phyloP scores from a whole-genome alignment of 2,113 vertebrate genomes.

The Mohoua ochrocephala region DNA sequence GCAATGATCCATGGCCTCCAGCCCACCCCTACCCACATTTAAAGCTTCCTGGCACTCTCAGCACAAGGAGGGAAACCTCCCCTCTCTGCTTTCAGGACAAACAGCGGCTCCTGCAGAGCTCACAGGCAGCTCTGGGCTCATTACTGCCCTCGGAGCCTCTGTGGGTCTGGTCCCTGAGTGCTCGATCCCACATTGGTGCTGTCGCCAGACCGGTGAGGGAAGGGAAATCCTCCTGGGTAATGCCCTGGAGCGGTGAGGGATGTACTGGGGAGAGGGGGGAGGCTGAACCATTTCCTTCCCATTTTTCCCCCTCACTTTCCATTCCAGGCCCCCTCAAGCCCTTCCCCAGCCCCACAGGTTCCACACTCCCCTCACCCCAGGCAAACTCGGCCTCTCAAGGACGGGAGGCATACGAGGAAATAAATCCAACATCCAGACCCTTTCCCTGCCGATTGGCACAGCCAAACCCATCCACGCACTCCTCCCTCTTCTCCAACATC shows the following conservation, averaged over 20 bases:
- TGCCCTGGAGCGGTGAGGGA: background rate
- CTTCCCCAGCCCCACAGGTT: background rate
- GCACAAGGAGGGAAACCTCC: background rate
- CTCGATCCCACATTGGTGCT: background rate
- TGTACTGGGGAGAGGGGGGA: background rate
- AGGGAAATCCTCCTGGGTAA: background rate
- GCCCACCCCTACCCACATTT: background rate
- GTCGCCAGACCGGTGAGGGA: background rate
- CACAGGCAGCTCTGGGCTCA: background rate
- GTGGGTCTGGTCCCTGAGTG: background rate
- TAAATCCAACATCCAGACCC: background rate
- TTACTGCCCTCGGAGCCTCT: background rate
- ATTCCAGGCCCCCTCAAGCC: background rate
- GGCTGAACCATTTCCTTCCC: fast-evolving
- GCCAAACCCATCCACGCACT: fast-evolving
- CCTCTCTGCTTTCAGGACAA: background rate
- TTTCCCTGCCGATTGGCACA: background rate
- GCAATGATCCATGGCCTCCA: background rate
- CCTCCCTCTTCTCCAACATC: background rate
- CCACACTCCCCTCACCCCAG: background rate
- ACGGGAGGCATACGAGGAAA: background rate
- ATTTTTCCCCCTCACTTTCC: background rate
- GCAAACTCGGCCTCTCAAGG: background rate
- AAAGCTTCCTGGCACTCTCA: background rate
- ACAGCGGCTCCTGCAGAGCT: background rate